Conservation (phyloP, 2,113 vertebrate species). For the Aplodontia rufa region DNA sequence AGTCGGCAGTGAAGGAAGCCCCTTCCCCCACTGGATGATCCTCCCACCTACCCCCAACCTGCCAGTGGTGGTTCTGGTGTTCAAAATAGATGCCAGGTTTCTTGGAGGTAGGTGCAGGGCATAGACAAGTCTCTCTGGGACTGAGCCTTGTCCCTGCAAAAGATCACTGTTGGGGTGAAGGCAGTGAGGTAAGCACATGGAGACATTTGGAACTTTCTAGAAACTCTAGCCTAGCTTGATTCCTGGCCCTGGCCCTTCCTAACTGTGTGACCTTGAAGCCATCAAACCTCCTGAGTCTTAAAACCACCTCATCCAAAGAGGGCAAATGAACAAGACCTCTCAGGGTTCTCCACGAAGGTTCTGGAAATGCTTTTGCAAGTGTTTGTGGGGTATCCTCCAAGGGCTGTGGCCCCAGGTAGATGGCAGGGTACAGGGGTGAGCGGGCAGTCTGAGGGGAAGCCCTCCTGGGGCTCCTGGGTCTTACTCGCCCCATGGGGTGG, state of each 20-base stretch:
- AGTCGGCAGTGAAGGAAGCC: no score
- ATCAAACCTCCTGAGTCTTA: fast-evolving
- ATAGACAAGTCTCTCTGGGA: not conserved
- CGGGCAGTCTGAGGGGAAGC: not conserved
- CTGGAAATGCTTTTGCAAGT: not conserved
- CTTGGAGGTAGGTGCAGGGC: not conserved
- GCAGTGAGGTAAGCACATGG: fast-evolving
- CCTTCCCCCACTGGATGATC: fast-evolving
- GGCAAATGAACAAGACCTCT: not conserved
- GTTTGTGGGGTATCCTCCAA: fast-evolving
- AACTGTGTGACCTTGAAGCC: not conserved
- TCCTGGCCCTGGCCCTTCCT: not conserved
- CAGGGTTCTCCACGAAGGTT: not conserved
- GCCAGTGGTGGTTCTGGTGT: not conserved
- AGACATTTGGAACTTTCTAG: not conserved
- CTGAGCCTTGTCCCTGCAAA: not conserved
- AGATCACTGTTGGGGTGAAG: not conserved
- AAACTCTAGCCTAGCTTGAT: not conserved
- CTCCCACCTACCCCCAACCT: fast-evolving
- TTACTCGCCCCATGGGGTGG: not conserved
- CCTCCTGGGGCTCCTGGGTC: not conserved
- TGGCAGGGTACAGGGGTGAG: not conserved
- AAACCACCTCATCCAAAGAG: not conserved
- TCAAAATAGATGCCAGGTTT: not conserved
- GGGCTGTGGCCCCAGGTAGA: not conserved